phyloP scores from a whole-genome alignment of 37 sponge, comb jelly and placozoan species.

The Chondrosia reniformis region DNA sequence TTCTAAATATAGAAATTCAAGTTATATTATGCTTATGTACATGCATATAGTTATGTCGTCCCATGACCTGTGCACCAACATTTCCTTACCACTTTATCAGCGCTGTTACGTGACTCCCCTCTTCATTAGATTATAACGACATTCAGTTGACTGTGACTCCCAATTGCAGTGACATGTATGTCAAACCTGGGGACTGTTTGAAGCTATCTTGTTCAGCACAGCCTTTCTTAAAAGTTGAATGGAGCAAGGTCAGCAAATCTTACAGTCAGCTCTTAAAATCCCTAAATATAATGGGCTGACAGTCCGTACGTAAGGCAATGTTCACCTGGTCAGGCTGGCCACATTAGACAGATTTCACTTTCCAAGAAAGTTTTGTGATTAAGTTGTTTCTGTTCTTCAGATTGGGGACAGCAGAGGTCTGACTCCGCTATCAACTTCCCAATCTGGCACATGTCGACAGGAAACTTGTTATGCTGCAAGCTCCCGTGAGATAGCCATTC shows the following conservation, averaged over 20 bases:
- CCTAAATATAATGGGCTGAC: background rate
- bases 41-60: background rate
- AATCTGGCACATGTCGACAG: background rate
- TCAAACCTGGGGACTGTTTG: slow-evolving; percentile 9
- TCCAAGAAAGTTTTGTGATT: background rate
- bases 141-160: background rate
- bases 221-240: background rate
- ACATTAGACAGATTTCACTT: background rate
- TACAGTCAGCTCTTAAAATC: background rate
- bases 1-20: too few species aligned
- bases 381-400: too few species aligned
- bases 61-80: background rate
- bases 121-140: too few species aligned
- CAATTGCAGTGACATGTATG: slow-evolving; percentile 2
- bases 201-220: background rate
- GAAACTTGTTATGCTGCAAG: background rate
- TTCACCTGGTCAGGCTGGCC: too few species aligned
- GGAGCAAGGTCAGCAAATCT: slow-evolving; percentile 2
- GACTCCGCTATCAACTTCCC: background rate
- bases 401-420: too few species aligned
- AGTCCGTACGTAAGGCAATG: too few species aligned
- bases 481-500: background rate
- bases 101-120: too few species aligned
- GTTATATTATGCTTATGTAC: too few species aligned
- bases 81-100: background rate